Conservation (phyloP, 2,797 vertebrate species). For the Platyrinchus mystaceus region DNA sequence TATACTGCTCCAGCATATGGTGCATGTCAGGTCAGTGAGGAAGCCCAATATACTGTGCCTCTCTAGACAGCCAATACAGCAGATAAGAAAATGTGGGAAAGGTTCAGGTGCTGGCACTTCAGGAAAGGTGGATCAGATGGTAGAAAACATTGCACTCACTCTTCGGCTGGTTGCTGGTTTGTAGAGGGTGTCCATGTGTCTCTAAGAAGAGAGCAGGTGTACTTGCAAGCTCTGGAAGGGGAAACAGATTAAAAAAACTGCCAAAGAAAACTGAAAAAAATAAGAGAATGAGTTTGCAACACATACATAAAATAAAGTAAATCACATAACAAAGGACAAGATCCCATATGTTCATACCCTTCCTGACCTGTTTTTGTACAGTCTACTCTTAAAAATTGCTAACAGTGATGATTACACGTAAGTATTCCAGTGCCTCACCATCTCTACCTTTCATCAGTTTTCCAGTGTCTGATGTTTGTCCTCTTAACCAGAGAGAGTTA, state of each 20-base stretch:
- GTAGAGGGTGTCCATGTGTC: neutral
- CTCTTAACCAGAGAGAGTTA: neutral
- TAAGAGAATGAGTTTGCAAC: neutral
- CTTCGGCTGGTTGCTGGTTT: neutral
- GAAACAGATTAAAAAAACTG: neutral
- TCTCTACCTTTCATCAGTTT: neutral
- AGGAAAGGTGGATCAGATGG: neutral
- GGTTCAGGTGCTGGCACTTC: neutral
- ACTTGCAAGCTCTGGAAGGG: neutral
- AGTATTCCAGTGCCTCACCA: neutral
- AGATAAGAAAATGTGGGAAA: neutral
- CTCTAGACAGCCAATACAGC: neutral
- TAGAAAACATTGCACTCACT: neutral
- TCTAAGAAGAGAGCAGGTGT: neutral
- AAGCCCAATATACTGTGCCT: fast-evolving
- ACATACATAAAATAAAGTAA: neutral
- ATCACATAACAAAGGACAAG: neutral
- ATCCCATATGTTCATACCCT: neutral
- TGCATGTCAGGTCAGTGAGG: neutral
- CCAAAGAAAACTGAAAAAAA: neutral
- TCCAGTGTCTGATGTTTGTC: neutral
- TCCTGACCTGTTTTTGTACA: neutral
- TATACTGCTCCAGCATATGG: neutral
- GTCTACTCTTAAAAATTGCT: neutral
- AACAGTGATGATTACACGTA: neutral